phyloP scores from a whole-genome alignment of 2,797 vertebrate genomes.

The Steatocranus sp. region DNA sequence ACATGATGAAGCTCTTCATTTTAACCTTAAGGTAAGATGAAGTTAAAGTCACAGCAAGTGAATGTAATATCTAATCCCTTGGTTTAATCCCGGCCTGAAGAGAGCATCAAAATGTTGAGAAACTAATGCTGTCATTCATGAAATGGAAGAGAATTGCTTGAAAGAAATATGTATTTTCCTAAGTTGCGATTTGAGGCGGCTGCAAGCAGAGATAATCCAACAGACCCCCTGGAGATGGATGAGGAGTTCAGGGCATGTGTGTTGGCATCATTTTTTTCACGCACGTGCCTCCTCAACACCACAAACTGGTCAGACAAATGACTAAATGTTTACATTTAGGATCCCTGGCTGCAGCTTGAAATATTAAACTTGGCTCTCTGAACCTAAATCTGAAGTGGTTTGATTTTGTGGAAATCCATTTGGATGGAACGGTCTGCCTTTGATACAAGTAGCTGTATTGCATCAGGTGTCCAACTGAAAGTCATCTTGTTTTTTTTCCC shows the following conservation, averaged over 20 bases:
- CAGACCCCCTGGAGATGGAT: not conserved
- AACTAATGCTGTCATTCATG: constrained; percentile 33
- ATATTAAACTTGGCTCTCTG: not conserved
- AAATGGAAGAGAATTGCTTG: constrained; percentile 18
- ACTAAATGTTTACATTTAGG: not conserved
- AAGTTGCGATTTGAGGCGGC: constrained; percentile 8
- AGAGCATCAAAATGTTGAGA: constrained; percentile 37
- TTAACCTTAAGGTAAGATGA: constrained; percentile 10
- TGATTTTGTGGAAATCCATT: not conserved
- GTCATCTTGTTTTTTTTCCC: not conserved
- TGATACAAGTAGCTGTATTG: not conserved
- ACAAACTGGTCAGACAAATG: not conserved
- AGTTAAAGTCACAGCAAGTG: constrained; percentile 21
- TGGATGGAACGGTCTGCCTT: not conserved
- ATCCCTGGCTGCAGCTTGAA: not conserved
- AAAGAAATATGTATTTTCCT: constrained; percentile 23
- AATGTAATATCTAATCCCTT: constrained; percentile 44
- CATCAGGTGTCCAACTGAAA: not conserved
- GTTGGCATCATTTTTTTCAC: not conserved
- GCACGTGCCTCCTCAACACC: not conserved
- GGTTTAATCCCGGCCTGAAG: constrained; percentile 46
- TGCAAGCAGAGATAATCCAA: constrained; percentile 30
- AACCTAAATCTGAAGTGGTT: not conserved
- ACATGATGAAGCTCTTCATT: constrained; percentile 2
- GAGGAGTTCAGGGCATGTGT: not conserved